A percentile compares a stretch with the other conserved stretches of the same genome.
Conservation (phyloP, 2,113 vertebrate genomes). For the Crotalus horridus region DNA sequence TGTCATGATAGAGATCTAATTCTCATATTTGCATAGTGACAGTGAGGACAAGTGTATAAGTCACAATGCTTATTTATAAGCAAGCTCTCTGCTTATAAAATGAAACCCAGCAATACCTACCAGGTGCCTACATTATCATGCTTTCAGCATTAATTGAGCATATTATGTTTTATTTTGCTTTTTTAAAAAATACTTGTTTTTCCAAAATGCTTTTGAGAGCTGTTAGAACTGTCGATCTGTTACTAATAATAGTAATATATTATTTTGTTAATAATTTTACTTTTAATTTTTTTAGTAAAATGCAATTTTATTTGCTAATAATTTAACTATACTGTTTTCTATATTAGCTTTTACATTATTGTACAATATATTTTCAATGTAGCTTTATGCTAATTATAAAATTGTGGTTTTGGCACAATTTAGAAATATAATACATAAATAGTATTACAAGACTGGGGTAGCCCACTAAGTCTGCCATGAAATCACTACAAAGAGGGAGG, state of each 20-base stretch:
- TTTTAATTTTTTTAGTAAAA: not conserved
- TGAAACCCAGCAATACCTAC: not conserved
- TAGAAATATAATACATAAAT: not conserved
- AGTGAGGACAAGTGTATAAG: not conserved
- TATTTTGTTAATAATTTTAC: not conserved
- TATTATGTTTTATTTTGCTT: not conserved
- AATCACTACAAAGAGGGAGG: not conserved
- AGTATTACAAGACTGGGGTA: not conserved
- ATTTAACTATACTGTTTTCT: not conserved
- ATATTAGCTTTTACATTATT: not conserved
- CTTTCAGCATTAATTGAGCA: not conserved
- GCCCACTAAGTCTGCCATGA: not conserved
- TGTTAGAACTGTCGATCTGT: not conserved
- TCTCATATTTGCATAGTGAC: not conserved
- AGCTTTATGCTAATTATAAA: not conserved
- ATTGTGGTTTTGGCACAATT: not conserved
- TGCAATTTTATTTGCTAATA: not conserved
- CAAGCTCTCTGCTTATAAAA: not conserved
- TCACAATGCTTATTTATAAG: not conserved
- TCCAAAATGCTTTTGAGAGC: not conserved
- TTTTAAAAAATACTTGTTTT: not conserved
- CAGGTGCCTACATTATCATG: not conserved
- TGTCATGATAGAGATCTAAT: not conserved
- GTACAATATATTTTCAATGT: not conserved
- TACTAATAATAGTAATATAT: not conserved